Evolutionary conservation across 2,797 vertebrate genomes (phyloP), one percentile per base, ranked within the genome.

Genomic region (Cryptoblepharus egeriae): DNA sequence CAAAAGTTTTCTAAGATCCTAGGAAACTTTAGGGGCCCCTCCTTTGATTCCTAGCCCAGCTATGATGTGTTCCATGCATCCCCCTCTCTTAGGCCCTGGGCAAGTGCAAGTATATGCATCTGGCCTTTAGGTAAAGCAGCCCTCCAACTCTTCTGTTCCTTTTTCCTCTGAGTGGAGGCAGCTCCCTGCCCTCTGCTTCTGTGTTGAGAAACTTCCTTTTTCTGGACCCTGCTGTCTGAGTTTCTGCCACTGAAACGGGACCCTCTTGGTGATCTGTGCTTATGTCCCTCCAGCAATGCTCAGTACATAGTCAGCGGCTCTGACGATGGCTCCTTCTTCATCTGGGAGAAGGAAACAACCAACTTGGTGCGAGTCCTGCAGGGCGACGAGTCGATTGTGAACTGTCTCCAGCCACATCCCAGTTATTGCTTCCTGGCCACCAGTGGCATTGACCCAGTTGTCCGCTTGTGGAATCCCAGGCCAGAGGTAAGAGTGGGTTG

Each of bases 271-370:
- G 73, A 85, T 71, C 79, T 91, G 80, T 5, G 13, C 63, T 26
- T 30, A 1, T 77, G 61, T 80, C 72, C 58, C 83, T 80, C 79
- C 87, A 99, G 99, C 95, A 99, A 99, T 81, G 98, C 98, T 13
- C 98, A 99, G 89, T 99, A 99, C 92, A 99, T 99, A 0, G 96
- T 99, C 92, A 99, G 98, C 1, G 99, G 99, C 84, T 99, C 99
- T 1, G 99, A 99, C 0, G 99, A 99, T 1, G 98, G 99, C 92
- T 99, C 99, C 57, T 99, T 99, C 95, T 99, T 99, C 93, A 98
- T 99, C 94, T 99, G 98, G 98, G 98, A 99, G 94, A 99, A 99
- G 93, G 98, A 99, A 93, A 99, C 99, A 1, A 97, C 98, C 82
- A 99, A 99, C 88, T 96, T 99, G 68, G 97, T 99, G 90, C 96